Percentiles rank a stretch among this genome's conserved stretches.
phyloP scores from a whole-genome alignment of 2,113 vertebrate genomes.

The Microcebus murinus region DNA sequence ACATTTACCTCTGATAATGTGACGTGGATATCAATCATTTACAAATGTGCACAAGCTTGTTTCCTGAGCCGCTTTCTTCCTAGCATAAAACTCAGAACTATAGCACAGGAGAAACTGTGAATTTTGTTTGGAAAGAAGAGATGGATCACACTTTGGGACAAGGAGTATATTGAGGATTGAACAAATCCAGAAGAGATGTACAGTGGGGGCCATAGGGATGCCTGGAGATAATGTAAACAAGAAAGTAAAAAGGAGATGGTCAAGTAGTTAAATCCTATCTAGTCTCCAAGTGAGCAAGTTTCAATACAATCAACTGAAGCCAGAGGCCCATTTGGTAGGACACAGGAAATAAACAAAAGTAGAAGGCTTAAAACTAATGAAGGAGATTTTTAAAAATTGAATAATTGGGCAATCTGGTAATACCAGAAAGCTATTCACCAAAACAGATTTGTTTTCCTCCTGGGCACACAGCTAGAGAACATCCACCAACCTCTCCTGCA shows the following conservation, averaged over 20 bases:
- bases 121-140: neutral
- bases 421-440: neutral
- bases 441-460: neutral
- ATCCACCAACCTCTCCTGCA: neutral
- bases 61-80: neutral
- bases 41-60: neutral
- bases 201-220: neutral
- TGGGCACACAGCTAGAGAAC: neutral
- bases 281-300: neutral
- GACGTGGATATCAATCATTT: neutral
- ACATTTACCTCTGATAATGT: neutral
- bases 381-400: neutral
- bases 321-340: neutral
- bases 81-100: neutral
- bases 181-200: neutral
- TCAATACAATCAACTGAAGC: neutral
- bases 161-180: neutral
- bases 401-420: neutral
- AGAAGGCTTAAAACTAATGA: slow-evolving; percentile 30
- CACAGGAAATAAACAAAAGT: neutral
- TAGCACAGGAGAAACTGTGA: neutral
- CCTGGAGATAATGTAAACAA: neutral
- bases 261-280: neutral
- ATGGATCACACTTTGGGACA: neutral
- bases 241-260: neutral